Percentiles rank a stretch among this genome's conserved stretches.
phyloP scores from a whole-genome alignment of 2,113 vertebrate species.

The Nyctereutes procyonoides region DNA sequence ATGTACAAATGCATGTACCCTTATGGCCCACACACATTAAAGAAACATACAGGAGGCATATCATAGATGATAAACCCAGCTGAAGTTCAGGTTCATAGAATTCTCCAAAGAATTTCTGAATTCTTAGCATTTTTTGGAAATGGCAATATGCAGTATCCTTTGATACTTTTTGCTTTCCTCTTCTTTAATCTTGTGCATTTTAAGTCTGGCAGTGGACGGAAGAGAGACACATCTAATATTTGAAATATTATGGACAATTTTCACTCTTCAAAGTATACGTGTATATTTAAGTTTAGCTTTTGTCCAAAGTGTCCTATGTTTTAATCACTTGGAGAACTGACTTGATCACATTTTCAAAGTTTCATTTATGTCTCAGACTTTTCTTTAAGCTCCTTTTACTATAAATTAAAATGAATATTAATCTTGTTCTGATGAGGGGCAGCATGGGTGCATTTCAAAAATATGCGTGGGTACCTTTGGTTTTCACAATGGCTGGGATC shows the following conservation, averaged over 20 bases:
- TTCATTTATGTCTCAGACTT: not conserved
- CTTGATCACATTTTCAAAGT: constrained; percentile 36
- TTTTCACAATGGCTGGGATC: not conserved
- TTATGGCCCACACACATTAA: not conserved
- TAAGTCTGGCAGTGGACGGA: not conserved
- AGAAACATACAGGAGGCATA: not conserved
- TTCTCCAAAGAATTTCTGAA: constrained; percentile 36
- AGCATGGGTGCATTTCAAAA: not conserved
- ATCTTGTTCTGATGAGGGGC: not conserved
- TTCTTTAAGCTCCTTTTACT: not conserved
- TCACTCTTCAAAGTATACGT: not conserved
- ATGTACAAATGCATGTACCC: not conserved
- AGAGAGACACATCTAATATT: not conserved
- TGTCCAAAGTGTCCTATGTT: not conserved
- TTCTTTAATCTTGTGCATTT: not conserved
- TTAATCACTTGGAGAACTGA: constrained; percentile 51
- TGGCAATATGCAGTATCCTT: not conserved
- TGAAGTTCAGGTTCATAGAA: not conserved
- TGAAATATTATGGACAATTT: not conserved
- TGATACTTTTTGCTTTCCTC: not conserved
- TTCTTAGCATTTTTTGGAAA: not conserved
- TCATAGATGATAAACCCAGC: not conserved
- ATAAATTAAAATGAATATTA: constrained; percentile 13
- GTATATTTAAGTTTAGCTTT: constrained; percentile 23
- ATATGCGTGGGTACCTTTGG: not conserved